Percentiles rank a stretch among this genome's conserved stretches.
Evolutionary conservation across 92 coral and sea anemone species (phyloP).

Genomic region (Epizoanthus fatuus): DNA sequence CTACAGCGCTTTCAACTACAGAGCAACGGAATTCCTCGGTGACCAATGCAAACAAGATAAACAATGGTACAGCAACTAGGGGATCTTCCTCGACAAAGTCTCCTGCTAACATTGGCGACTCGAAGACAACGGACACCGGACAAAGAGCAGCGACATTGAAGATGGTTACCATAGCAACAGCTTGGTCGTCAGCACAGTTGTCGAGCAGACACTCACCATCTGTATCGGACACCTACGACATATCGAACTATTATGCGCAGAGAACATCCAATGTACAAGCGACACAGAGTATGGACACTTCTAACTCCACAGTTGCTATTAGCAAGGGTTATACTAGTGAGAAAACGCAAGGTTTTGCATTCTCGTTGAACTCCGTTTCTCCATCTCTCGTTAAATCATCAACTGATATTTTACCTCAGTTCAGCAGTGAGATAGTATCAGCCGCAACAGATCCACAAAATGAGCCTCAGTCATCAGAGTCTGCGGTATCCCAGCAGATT

Average conservation of each 20-base stretch:
- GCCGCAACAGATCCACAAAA: neutral
- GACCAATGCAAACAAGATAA: neutral
- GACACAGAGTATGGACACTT: neutral
- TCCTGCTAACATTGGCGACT: neutral
- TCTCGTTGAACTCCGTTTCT: neutral
- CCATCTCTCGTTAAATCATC: too few relatives aligned
- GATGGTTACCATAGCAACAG: neutral
- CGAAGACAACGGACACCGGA: neutral
- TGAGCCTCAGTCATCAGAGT: neutral
- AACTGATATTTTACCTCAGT: neutral
- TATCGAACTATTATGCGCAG: neutral
- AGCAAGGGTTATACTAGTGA: neutral
- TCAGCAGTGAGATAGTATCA: neutral
- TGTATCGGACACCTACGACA: neutral
- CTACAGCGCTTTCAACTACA: neutral
- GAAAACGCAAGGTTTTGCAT: neutral
- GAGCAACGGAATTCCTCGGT: neutral
- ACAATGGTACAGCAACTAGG: neutral
- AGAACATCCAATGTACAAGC: neutral
- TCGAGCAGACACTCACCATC: neutral
- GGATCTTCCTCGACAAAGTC: neutral
- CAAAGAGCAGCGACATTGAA: neutral
- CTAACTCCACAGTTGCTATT: neutral
- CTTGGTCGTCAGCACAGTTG: neutral
- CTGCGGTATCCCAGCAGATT: neutral